phyloP scores from a whole-genome alignment of 2,888 invertebrate species.

The Idaea dimidiata region DNA sequence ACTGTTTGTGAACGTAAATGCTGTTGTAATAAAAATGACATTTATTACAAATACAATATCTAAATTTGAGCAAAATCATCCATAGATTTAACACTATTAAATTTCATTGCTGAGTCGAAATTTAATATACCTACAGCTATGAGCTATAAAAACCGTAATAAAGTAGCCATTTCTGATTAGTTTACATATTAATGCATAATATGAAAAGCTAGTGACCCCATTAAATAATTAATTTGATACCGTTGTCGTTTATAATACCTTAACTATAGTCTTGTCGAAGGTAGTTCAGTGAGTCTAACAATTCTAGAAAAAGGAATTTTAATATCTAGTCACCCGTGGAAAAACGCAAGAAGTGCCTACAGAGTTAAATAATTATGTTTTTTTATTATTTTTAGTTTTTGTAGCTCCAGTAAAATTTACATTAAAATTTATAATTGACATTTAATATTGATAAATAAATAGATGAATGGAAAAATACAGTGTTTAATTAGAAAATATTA shows the following conservation, averaged over 20 bases:
- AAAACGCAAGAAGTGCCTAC: too few species aligned
- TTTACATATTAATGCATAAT: not conserved
- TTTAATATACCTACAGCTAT: not conserved
- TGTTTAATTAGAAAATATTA: too few species aligned
- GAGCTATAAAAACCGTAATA: not conserved
- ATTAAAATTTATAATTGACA: too few species aligned
- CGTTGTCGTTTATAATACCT: not conserved
- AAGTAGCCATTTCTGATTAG: constrained; percentile 1
- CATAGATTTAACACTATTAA: not conserved
- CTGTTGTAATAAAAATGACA: constrained; percentile 13
- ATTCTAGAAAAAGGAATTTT: not conserved
- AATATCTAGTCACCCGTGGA: not conserved
- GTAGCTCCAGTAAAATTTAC: too few species aligned
- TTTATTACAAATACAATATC: constrained; percentile 29
- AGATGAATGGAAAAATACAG: too few species aligned
- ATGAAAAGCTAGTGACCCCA: not conserved
- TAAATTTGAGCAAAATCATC: not conserved
- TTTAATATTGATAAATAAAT: too few species aligned
- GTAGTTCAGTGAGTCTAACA: not conserved
- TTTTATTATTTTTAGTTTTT: too few species aligned
- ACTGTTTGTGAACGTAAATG: not conserved
- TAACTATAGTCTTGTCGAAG: not conserved
- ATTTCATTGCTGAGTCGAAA: not conserved
- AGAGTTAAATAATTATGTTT: too few species aligned
- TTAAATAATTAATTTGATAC: not conserved